Percentiles rank a stretch among this genome's conserved stretches.
Conservation (phyloP, 2,888 invertebrate genomes). For the Mesochorus sp. region DNA sequence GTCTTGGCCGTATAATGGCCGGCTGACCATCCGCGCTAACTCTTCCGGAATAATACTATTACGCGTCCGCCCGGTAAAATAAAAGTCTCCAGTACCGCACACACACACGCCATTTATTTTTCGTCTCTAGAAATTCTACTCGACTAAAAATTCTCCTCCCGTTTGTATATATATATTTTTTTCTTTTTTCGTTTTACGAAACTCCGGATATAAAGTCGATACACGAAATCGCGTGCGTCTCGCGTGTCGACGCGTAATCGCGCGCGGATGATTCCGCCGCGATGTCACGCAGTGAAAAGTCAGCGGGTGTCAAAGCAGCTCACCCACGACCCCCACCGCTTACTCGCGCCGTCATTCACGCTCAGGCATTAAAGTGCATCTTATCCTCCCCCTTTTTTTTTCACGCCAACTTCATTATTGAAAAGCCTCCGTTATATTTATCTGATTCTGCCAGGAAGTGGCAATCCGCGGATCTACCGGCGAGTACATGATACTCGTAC, state of each 20-base stretch:
- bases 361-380: slow-evolving; percentile 38
- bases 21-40: not conserved
- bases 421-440: slow-evolving; percentile 71
- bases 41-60: not conserved
- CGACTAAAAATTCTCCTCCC: no score
- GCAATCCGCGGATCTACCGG: no score
- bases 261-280: slow-evolving; percentile 60
- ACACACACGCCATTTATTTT: not conserved
- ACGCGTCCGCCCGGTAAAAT: not conserved
- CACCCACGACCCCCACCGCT: slow-evolving; percentile 64
- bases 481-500: no score
- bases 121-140: no score
- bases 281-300: slow-evolving; percentile 75
- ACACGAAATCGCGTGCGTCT: slow-evolving; percentile 53
- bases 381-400: slow-evolving; percentile 47
- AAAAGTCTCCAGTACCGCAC: not conserved
- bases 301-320: slow-evolving; percentile 72
- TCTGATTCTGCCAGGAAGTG: no score
- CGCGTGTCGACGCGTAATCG: slow-evolving; percentile 70
- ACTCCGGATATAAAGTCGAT: slow-evolving; percentile 10
- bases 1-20: not conserved
- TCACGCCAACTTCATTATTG: slow-evolving; percentile 75
- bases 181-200: slow-evolving; percentile 8
- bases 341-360: slow-evolving; percentile 41
- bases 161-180: no score